Evolutionary conservation across 2,888 invertebrate genomes (phyloP).

Genomic region (Cheilosia soror): DNA sequence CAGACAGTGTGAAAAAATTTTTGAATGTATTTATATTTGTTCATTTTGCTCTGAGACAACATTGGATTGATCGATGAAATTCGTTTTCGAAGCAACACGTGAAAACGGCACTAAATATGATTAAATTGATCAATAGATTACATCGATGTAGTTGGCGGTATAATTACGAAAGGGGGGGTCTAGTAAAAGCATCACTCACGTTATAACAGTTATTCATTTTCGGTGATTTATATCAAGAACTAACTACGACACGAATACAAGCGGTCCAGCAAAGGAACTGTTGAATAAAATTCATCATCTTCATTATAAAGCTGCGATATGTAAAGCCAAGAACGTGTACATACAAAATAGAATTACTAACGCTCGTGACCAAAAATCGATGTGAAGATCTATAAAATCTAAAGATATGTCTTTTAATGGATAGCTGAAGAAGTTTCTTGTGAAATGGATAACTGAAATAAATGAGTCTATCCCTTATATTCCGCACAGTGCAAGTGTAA

Average conservation of each 20-base stretch:
- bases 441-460: too few species aligned
- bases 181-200: conserved; percentile 10
- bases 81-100: neutral
- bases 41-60: too few species aligned
- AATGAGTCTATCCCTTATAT: too few species aligned
- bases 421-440: too few species aligned
- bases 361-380: too few species aligned
- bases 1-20: too few species aligned
- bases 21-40: too few species aligned
- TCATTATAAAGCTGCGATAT: neutral
- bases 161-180: neutral
- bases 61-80: neutral
- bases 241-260: conserved; percentile 4
- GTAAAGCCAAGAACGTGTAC: too few species aligned
- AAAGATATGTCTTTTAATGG: too few species aligned
- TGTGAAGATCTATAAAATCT: too few species aligned
- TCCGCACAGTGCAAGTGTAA: too few species aligned
- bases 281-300: conserved; percentile 32
- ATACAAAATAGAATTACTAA: too few species aligned
- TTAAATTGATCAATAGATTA: neutral
- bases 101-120: neutral
- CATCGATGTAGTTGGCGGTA: neutral
- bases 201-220: neutral
- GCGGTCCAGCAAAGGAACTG: conserved; percentile 14
- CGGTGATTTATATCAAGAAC: neutral